phyloP scores from a whole-genome alignment of 2,888 invertebrate species.

The Aphrophora alni region DNA sequence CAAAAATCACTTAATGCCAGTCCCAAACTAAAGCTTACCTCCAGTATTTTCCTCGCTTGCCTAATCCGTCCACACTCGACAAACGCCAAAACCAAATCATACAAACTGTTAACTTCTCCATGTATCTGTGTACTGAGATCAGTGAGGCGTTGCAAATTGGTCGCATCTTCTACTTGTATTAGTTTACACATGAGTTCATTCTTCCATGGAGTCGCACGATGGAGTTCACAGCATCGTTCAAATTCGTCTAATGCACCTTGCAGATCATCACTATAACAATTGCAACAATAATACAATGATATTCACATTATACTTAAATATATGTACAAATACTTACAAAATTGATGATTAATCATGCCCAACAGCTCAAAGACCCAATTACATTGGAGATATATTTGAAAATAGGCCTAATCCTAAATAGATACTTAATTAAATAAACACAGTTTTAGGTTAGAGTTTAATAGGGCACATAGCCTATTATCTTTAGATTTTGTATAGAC shows the following conservation, averaged over 20 bases:
- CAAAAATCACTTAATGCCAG: too few species aligned
- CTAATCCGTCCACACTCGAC: constrained; percentile 79
- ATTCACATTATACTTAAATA: too few species aligned
- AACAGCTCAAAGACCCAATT: too few species aligned
- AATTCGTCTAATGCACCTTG: constrained; percentile 73
- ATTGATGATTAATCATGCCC: too few species aligned
- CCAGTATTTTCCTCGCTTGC: constrained; percentile 77
- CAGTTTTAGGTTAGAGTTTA: too few species aligned
- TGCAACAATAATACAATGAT: constrained; percentile 47
- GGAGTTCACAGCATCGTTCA: constrained; percentile 70
- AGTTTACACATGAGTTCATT: constrained; percentile 73
- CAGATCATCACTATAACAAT: constrained; percentile 66
- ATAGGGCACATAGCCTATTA: too few species aligned
- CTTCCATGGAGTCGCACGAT: constrained; percentile 77
- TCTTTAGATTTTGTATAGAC: too few species aligned
- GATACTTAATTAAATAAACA: too few species aligned
- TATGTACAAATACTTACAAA: too few species aligned
- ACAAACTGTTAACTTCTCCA: constrained; percentile 83
- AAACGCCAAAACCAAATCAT: constrained; percentile 83
- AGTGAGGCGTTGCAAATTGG: constrained; percentile 79
- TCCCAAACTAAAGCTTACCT: constrained; percentile 58
- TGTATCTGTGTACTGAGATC: constrained; percentile 79
- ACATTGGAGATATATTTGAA: too few species aligned
- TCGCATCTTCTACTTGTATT: constrained; percentile 77
- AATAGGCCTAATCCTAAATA: too few species aligned